These are phyloP conservation scores for Gadopsis bispinosus DNA, from an alignment of 2,797 vertebrate genomes.

Conservation along the genomic window DNA sequence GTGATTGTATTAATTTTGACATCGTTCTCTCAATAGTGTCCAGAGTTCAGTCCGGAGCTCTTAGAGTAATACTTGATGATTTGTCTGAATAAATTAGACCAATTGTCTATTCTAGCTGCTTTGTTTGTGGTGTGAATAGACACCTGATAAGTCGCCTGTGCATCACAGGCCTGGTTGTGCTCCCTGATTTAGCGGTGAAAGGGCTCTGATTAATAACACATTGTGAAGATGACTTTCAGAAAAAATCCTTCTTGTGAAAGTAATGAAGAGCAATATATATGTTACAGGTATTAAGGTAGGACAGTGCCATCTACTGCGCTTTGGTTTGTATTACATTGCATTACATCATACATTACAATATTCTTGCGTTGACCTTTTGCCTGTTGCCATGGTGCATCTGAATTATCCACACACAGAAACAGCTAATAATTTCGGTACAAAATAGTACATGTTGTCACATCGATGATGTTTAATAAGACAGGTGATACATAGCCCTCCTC, in stretches of 20 bases:
- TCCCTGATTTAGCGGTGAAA: not conserved
- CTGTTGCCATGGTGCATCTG: not conserved
- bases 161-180: not conserved
- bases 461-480: not conserved
- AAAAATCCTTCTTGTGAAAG: not conserved
- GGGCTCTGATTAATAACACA: conserved; percentile 1
- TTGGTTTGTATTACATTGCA: conserved; percentile 53
- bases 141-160: not conserved
- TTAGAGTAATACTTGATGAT: not conserved
- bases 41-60: not conserved
- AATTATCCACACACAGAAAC: not conserved
- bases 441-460: not conserved
- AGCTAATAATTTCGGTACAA: not conserved
- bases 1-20: not conserved
- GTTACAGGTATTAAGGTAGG: conserved; percentile 25
- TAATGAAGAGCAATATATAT: not conserved
- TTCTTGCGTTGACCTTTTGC: not conserved
- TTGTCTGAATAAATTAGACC: not conserved
- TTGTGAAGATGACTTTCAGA: not conserved
- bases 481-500: not conserved
- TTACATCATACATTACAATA: not conserved
- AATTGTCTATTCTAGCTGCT: not conserved
- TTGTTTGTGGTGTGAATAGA: not conserved
- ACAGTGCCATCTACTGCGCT: conserved; percentile 64
- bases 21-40: too few relatives aligned